These are phyloP conservation scores for Argopecten irradians DNA, from an alignment of 1,140 invertebrate genomes.

Conservation along the genomic window DNA sequence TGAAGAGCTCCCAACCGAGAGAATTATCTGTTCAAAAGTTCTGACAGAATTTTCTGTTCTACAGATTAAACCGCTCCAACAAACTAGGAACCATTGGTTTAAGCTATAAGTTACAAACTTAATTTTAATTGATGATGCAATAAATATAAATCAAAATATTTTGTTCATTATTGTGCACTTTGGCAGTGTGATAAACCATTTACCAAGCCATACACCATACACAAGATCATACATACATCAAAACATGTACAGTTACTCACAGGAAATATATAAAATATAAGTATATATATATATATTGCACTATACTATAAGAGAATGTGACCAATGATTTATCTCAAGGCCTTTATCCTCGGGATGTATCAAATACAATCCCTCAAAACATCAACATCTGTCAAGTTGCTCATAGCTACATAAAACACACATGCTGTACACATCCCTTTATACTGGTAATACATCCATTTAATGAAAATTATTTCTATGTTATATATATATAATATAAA, in stretches of 20 bases:
- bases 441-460: conserved; percentile 9
- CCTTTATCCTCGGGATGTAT: neutral
- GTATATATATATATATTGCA: neutral
- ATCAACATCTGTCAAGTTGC: neutral
- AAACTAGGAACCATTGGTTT: too few relatives aligned
- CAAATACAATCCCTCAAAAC: neutral
- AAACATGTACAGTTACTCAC: neutral
- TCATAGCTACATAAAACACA: neutral
- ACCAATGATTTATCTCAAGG: neutral
- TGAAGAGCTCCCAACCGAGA: too few relatives aligned
- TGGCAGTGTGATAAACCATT: too few relatives aligned
- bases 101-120: too few relatives aligned
- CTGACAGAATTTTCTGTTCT: too few relatives aligned
- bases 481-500: neutral
- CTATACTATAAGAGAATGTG: conserved; percentile 2
- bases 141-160: too few relatives aligned
- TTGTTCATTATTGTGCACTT: too few relatives aligned
- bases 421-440: neutral
- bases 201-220: neutral
- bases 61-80: too few relatives aligned
- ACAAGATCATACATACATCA: too few relatives aligned
- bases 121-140: too few relatives aligned
- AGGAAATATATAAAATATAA: conserved; percentile 5
- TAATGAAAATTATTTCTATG: neutral
- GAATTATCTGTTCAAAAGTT: too few relatives aligned